phyloP scores from a whole-genome alignment of 1,140 invertebrate genomes.

The Conus betulinus region DNA sequence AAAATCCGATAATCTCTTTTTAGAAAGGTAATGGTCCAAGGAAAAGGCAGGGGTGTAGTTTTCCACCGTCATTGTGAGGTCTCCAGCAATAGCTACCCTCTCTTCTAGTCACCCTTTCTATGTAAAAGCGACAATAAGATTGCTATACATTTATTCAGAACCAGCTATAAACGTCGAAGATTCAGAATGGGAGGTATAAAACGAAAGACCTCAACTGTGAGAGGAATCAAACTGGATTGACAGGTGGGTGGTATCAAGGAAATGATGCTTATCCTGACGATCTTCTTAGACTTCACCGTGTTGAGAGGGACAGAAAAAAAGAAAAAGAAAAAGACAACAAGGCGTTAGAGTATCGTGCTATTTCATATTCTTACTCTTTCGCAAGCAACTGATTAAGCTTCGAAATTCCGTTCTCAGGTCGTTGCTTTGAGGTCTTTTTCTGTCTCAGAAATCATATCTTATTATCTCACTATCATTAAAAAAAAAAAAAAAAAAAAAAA shows the following conservation, averaged over 20 bases:
- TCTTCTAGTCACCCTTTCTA: not conserved
- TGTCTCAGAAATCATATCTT: no score
- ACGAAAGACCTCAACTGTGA: not conserved
- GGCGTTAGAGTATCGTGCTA: no score
- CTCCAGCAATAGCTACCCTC: not conserved
- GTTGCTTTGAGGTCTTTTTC: no score
- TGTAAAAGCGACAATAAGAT: not conserved
- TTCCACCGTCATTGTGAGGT: not conserved
- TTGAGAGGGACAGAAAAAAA: no score
- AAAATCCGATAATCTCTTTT: not conserved
- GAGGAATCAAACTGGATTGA: not conserved
- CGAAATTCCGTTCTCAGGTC: no score
- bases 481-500: no score
- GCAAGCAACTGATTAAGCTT: no score
- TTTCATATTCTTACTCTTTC: no score
- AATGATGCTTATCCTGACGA: no score
- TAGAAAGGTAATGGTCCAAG: not conserved
- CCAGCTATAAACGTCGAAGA: not conserved
- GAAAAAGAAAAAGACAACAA: no score
- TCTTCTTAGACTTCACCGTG: no score
- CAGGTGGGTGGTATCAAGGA: not conserved
- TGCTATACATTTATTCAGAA: not conserved
- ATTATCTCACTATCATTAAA: no score
- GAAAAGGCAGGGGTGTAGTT: not conserved
- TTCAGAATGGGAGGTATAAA: not conserved